Conservation (phyloP, 2,888 invertebrate species). For the Piscicola geometra region DNA sequence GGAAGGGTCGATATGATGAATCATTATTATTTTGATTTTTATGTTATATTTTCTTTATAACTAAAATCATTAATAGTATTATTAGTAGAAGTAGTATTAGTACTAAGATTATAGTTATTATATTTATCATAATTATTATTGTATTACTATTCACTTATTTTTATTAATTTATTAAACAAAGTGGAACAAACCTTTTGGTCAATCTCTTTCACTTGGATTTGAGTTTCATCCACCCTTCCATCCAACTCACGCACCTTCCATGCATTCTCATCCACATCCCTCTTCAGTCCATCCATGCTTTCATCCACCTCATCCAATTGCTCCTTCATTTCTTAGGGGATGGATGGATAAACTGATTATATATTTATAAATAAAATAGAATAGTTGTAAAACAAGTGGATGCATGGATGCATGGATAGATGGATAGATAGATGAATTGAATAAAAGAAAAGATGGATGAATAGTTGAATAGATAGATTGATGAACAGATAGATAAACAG, state of each 20-base stretch:
- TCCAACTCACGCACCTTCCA: conserved; percentile 20
- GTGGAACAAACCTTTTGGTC: conserved; percentile 48
- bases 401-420: too few relatives aligned
- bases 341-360: too few relatives aligned
- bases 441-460: too few relatives aligned
- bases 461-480: too few relatives aligned
- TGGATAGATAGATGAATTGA: too few relatives aligned
- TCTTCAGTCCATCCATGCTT: background rate
- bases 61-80: background rate
- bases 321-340: too few relatives aligned
- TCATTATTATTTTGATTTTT: background rate
- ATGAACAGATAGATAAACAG: too few relatives aligned
- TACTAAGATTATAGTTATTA: background rate
- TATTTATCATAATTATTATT: background rate
- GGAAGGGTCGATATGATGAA: background rate
- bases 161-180: background rate
- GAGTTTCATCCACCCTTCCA: conserved; percentile 43
- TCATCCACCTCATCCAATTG: background rate
- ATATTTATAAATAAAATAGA: too few relatives aligned
- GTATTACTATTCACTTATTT: background rate
- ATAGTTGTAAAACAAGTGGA: too few relatives aligned
- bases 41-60: too few relatives aligned
- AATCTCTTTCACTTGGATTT: conserved; percentile 43
- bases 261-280: background rate
- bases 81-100: background rate